Base-by-base conservation (phyloP, 2,797 vertebrate species). In the Neopelma chrysocephalum region DNA sequence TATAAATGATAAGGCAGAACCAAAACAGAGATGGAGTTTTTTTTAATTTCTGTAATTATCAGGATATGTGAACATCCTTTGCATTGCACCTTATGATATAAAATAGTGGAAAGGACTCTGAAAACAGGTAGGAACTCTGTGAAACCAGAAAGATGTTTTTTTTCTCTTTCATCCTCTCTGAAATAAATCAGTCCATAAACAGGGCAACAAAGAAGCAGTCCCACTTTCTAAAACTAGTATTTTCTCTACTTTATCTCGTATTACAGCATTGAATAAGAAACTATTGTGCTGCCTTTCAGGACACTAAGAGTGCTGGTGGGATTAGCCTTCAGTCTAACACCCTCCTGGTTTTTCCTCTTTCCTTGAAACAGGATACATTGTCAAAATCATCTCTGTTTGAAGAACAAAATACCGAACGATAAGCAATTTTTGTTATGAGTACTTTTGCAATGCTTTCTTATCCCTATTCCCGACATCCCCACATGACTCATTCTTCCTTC, bases 401-500 rank as follows among this genome's bases (percentile, higher is more conserved):
- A 94, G 66, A 90, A 82, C 77, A 87, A 93, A 93, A 47, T 31
- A 47, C 66, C 77, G 56, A 93, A 61, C 34, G 23, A 95, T 87
- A 93, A 92, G 93, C 86, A 90, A 78, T 87, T 95, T 87, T 26
- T 80, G 50, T 90, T 94, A 42, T 1, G 42, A 87, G 68, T 85
- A 51, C 81, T 93, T 95, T 48, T 94, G 87, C 72, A 93, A 71
- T 68, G 64, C 93, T 89, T 94, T 95, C 81, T 87, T 78, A 92
- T 89, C 81, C 73, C 42, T 48, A 1, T 94, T 96, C 95, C 75
- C 19, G 11, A 48, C 86, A 92, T 69, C 90, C 75, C 75, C 50
- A 66, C 34, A 84, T 96, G 95, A 96, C 60, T 95, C 93, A 96
- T 72, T 87, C 64, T 57, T 32, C 60, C 81, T 93, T 93, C 93